Base-by-base conservation (phyloP, 2,888 invertebrate species). In the Odontothrips loti region DNA sequence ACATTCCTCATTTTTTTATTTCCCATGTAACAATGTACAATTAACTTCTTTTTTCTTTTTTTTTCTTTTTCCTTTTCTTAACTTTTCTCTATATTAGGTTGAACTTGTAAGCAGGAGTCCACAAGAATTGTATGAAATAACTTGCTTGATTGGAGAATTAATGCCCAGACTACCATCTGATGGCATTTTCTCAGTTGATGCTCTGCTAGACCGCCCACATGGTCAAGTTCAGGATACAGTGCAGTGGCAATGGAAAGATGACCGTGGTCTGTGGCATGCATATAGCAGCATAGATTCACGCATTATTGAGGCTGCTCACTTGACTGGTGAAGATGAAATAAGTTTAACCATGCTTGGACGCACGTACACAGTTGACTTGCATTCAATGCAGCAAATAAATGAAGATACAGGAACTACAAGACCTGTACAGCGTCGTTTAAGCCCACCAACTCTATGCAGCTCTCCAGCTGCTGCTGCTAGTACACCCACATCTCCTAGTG, bases 241-340 rank as follows among this genome's bases (percentile, higher is more conserved):
- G 4, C 92, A 94, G 84, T 99, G 99, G 99, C 97, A 98, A 88
- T 99, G 98, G 98, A 91, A 96, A 81, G 98, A 98, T 87, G 98
- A 98, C 88, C 91, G 96, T 86, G 96, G 95, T 85, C 88, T 90
- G 82, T 97, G 89, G 96, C 97, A 97, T 87, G 94, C 96, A 10
- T 99, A 98, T 88, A 95, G 96, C 78, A 92, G 94, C 84, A 95
- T 97, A 82, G 98, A 98, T 89, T 96, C 96, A 84, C 92, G 96
- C 84, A 96, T 97, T 84, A 94, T 99, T 83, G 98, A 99, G 91
- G 91, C 96, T 82, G 97, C 98, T 47, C 96, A 96, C 87, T 92
- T 95, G 86, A 94, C 94, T 84, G 96, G 97, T 58, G 98, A 98
- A 87, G 97, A 98, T 87, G 98, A 98, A 88, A 95, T 98, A 84